phyloP scores from a whole-genome alignment of 2,888 invertebrate species.

The Smittia aterrima region DNA sequence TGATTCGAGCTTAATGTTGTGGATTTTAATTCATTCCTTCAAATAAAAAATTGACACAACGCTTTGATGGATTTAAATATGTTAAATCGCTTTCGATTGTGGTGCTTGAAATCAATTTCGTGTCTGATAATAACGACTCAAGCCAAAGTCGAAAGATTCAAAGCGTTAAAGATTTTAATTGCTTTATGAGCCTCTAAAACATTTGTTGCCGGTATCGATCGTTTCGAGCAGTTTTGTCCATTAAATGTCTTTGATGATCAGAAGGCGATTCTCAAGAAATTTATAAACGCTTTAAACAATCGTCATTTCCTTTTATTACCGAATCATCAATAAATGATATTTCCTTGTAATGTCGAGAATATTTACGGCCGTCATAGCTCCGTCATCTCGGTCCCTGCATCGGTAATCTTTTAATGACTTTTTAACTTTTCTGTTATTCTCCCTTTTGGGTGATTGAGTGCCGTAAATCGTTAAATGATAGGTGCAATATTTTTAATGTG shows the following conservation, averaged over 20 bases:
- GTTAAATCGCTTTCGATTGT: neutral
- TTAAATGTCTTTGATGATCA: too few relatives aligned
- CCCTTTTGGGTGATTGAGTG: neutral
- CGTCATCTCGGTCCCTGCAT: neutral
- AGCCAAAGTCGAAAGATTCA: too few relatives aligned
- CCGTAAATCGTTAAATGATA: conserved; percentile 30
- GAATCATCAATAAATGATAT: conserved; percentile 24
- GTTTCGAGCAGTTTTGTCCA: too few relatives aligned
- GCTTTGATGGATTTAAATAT: neutral
- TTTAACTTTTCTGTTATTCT: conserved; percentile 22
- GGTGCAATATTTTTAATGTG: conserved; percentile 31
- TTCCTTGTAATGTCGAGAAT: conserved; percentile 15
- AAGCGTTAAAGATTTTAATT: too few relatives aligned
- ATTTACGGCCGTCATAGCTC: neutral
- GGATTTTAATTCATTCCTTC: neutral
- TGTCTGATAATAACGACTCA: neutral
- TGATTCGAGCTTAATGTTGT: neutral
- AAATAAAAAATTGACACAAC: neutral
- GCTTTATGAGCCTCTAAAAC: too few relatives aligned
- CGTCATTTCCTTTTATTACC: too few relatives aligned
- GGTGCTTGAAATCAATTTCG: neutral
- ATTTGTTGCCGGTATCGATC: too few relatives aligned
- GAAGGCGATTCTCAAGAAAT: too few relatives aligned
- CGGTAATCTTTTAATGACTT: conserved; percentile 30
- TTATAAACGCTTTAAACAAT: too few relatives aligned